These are phyloP conservation scores for Notothenia rossii DNA, from an alignment of 2,113 vertebrate species.

Conservation along the genomic window DNA sequence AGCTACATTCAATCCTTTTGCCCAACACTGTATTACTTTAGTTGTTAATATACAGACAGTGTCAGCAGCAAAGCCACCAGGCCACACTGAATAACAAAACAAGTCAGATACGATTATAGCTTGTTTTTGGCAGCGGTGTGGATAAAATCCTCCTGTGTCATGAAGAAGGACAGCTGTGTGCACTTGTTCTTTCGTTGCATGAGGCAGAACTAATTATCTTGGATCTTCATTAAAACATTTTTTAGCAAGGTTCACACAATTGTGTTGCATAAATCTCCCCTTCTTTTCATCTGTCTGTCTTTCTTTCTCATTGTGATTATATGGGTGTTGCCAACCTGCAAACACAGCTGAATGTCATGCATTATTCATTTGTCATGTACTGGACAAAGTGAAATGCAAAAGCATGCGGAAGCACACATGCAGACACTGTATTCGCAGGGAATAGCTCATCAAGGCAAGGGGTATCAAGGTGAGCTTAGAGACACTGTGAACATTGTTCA, in stretches of 20 bases:
- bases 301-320: constrained; percentile 59
- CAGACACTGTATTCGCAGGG: constrained; percentile 10
- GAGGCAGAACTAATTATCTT: constrained; percentile 46
- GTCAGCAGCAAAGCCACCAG: constrained; percentile 32
- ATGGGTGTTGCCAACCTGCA: constrained; percentile 57
- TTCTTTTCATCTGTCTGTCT: constrained; percentile 23
- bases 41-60: constrained; percentile 38
- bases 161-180: constrained; percentile 41
- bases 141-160: constrained; percentile 21
- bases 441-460: constrained; percentile 18
- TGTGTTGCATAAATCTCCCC: constrained; percentile 17
- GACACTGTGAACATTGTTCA: constrained; percentile 27
- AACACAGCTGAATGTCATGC: constrained; percentile 66
- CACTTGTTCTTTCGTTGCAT: constrained; percentile 21
- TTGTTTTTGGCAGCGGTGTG: constrained; percentile 33
- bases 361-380: constrained; percentile 65
- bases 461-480: constrained; percentile 42
- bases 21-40: constrained; percentile 35
- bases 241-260: constrained; percentile 23
- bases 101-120: constrained; percentile 33
- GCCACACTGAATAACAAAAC: constrained; percentile 24
- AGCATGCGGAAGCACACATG: not conserved
- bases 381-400: constrained; percentile 7
- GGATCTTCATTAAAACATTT: constrained; percentile 43
- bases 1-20: constrained; percentile 31